Base-by-base conservation (phyloP, 1,140 invertebrate genomes). In the Diachasma alloeum region DNA sequence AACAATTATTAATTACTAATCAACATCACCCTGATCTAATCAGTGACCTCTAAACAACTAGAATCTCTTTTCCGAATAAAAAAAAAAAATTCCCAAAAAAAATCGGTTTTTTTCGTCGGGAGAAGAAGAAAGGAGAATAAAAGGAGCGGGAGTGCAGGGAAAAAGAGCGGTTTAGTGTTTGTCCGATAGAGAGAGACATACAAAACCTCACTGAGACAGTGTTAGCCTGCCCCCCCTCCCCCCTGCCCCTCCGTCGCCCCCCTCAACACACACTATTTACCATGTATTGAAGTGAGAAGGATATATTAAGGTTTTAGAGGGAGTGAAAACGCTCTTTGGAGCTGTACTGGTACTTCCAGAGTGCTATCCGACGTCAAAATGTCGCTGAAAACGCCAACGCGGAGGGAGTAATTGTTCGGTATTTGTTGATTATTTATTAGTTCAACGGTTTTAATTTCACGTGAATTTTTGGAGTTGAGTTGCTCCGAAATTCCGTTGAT, bases 311-410 rank as follows among this genome's bases (percentile, higher is more conserved):
- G 19, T 63, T 63, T 63, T 63, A 63, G 59, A 63, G 59, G 19
- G 59, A 63, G 53, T 63, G 72, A 74, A 66, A 63, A 74, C 53
- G 56, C 53, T 31, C 37, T 66, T 63, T 39, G 59, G 59, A 63
- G 59, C 59, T 24, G 24, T 31, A 26, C 11, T 13, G 5, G 59
- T 63, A 31, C 19, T 56, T 1, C 48, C n/a, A 37, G 48, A 59
- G 71, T 59, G 70, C 31, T 19, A 53, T 42, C 37, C 53, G 53
- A 74, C 72, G 53, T 74, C 72, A 74, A 74, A 74, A 74, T 74
- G 72, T 74, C 72, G 72, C 72, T 74, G 53, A 74, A 74, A 74
- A 74, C 56, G 72, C 72, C 56, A 74, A 66, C 72, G 53, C 72
- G 53, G 48, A 74, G 8, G 26, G 26, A 74, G 36, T 66, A 74